Evolutionary conservation across 2,113 vertebrate species (phyloP).

Genomic region (Crotalus horridus): DNA sequence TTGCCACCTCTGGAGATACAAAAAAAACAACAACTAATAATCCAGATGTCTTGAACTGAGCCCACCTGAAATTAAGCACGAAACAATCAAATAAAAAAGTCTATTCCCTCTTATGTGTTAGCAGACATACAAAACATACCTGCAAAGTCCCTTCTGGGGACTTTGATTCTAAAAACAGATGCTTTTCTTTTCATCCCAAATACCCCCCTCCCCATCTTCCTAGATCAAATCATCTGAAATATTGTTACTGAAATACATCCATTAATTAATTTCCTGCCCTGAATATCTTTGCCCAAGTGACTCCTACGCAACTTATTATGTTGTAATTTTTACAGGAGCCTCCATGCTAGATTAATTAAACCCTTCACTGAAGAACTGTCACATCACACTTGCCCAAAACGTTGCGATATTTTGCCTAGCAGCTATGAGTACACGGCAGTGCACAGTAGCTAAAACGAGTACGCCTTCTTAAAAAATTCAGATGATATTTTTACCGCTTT

Average conservation of each 20-base stretch:
- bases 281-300: background rate
- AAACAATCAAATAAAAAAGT: background rate
- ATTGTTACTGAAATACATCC: background rate
- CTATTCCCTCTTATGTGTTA: background rate
- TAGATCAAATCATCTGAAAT: background rate
- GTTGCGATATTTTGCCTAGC: background rate
- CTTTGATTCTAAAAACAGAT: background rate
- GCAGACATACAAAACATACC: too few species aligned
- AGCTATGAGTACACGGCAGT: background rate
- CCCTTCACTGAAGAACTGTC: background rate
- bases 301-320: background rate
- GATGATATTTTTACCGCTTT: too few species aligned
- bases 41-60: background rate
- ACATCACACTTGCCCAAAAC: background rate
- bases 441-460: background rate
- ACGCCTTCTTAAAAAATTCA: background rate
- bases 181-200: background rate
- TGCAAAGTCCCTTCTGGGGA: too few species aligned
- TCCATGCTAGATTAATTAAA: background rate
- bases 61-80: background rate
- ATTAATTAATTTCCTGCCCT: background rate
- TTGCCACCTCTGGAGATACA: too few species aligned
- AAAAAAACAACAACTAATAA: background rate
- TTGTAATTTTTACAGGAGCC: background rate
- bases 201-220: background rate